These are phyloP conservation scores for Apamea anceps DNA, from an alignment of 2,888 invertebrate species.

Conservation along the genomic window DNA sequence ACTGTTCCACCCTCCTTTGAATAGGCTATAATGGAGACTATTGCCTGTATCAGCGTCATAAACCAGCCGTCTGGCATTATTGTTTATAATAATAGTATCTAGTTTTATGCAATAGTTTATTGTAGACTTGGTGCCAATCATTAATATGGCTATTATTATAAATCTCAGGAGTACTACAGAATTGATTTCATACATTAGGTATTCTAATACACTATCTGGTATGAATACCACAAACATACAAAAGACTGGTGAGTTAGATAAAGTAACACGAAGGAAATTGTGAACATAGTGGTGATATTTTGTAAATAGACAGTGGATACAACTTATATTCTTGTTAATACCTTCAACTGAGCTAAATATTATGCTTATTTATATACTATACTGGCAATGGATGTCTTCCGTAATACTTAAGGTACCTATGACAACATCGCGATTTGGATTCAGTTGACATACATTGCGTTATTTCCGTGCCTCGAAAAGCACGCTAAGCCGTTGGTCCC, in stretches of 20 bases:
- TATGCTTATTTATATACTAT: background rate
- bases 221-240: background rate
- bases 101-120: background rate
- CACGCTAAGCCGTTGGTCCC: too few relatives aligned
- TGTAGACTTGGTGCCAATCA: background rate
- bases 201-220: background rate
- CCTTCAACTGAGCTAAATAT: background rate
- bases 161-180: background rate
- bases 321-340: background rate
- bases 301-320: slow-evolving; percentile 18
- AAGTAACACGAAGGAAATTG: slow-evolving; percentile 2
- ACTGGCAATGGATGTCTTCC: background rate
- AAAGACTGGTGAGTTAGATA: background rate
- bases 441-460: too few relatives aligned
- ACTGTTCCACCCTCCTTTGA: background rate
- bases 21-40: background rate
- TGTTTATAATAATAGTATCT: background rate
- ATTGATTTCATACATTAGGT: background rate
- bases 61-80: background rate
- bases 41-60: too few relatives aligned
- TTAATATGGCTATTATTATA: background rate
- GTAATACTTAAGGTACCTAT: background rate
- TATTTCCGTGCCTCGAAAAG: too few relatives aligned
- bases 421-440: background rate
- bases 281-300: slow-evolving; percentile 12